Evolutionary conservation across 2,797 vertebrate genomes (phyloP), one percentile per base, ranked within the genome.

Genomic region (Adelosebastes latens): DNA sequence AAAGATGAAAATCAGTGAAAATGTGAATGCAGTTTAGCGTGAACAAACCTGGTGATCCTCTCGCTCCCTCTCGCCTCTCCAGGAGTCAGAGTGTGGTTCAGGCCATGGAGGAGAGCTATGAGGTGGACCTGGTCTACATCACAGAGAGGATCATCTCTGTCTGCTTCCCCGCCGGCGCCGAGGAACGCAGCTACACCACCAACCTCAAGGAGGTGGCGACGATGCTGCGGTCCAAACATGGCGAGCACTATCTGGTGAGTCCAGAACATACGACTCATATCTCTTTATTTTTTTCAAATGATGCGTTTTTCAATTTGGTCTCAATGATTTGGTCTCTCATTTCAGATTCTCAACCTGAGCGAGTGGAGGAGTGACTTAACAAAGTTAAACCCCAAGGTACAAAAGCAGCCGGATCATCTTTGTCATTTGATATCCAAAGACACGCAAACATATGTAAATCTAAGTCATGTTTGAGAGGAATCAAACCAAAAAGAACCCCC

Each of bases 191-290:
- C 91, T 99, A 98, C 92, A 90, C 90, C 84, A 90, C 89, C 90
- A 97, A 98, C 94, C 96, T 99, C 77, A 96, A 95, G 0, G 97
- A 99, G 91, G 98, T 99, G 95, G 97, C 98, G 11, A 96, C 97
- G 60, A 99, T 99, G 98, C 97, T 99, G 85, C 96, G 95, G 78
- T 99, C 97, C 86, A 99, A 99, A 91, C 98, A 99, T 0, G 97
- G 96, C 0, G 96, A 98, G 79, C 96, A 96, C 87, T 99, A 99
- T 27, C 93, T 99, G 97, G 98, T 69, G 49, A 68, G 58, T 16
- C 52, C 27, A 27, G 18, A 4, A 67, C 8, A 16, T 3, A 5
- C 1, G 2, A 24, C 14, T 55, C 36, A 4, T 8, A 8, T n/a
- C 27, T 1, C 59, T 8, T 49, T 29, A 16, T 46, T 20, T 39